A percentile compares a stretch with the other conserved stretches of the same genome.
Evolutionary conservation across 2,888 invertebrate genomes (phyloP).

Genomic region (Thyatira batis): DNA sequence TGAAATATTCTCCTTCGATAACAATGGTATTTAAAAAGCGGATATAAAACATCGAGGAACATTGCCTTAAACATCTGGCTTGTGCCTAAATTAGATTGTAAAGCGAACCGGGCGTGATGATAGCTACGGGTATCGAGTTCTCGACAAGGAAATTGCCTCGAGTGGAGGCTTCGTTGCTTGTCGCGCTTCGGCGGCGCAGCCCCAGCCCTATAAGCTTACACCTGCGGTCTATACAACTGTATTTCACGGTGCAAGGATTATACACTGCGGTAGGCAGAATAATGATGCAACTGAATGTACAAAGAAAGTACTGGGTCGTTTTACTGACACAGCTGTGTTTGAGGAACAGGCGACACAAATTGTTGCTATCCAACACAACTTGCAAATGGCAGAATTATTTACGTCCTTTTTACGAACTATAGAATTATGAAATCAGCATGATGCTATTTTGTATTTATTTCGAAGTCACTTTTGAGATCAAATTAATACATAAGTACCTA

Average conservation of each 20-base stretch:
- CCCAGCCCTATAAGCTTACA: slow-evolving; percentile 30
- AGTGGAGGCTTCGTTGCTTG: slow-evolving; percentile 32
- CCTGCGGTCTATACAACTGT: slow-evolving; percentile 33
- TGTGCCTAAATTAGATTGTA: slow-evolving; percentile 25
- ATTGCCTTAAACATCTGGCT: neutral
- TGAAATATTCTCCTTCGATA: slow-evolving; percentile 5
- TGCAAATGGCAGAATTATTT: neutral
- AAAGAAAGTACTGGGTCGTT: neutral
- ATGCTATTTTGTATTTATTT: neutral
- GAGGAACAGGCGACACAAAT: neutral
- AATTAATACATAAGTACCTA: too few species aligned
- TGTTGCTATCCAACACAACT: neutral
- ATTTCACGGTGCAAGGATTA: slow-evolving; percentile 1
- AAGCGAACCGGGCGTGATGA: slow-evolving; percentile 36
- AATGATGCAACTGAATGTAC: neutral
- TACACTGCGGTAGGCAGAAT: neutral
- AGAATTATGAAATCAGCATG: neutral
- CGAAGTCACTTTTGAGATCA: neutral
- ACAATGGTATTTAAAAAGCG: neutral
- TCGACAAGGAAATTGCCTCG: slow-evolving; percentile 41
- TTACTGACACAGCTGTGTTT: slow-evolving; percentile 1
- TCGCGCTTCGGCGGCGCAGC: slow-evolving; percentile 17
- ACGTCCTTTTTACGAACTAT: neutral
- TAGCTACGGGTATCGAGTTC: slow-evolving; percentile 34
- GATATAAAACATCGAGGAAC: neutral